These are phyloP conservation scores for Penaeus indicus DNA, from an alignment of 1,140 invertebrate genomes.

Conservation along the genomic window DNA sequence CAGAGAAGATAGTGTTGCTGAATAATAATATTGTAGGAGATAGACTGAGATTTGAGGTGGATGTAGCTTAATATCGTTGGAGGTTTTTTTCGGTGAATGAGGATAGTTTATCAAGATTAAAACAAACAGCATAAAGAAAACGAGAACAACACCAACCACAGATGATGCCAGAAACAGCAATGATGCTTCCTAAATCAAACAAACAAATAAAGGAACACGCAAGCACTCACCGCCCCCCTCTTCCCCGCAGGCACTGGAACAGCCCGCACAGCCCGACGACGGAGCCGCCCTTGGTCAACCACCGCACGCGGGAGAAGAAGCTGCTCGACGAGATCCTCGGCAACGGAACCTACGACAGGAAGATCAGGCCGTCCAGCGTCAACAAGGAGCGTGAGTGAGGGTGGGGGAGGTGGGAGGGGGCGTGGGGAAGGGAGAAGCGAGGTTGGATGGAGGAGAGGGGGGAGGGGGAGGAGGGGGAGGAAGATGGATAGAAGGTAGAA, in stretches of 20 bases:
- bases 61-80: too few relatives aligned
- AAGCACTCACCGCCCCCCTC: neutral
- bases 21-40: too few relatives aligned
- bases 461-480: neutral
- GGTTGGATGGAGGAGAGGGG: neutral
- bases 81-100: too few relatives aligned
- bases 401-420: neutral
- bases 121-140: too few relatives aligned
- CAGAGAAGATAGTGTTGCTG: too few relatives aligned
- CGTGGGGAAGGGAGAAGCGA: neutral
- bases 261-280: neutral
- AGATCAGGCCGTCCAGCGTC: constrained; percentile 90
- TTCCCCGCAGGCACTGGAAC: constrained; percentile 7
- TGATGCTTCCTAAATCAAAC: too few relatives aligned
- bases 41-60: too few relatives aligned
- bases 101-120: too few relatives aligned
- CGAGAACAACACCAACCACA: too few relatives aligned
- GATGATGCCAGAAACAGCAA: too few relatives aligned
- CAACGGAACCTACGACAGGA: constrained; percentile 88
- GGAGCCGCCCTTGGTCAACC: constrained; percentile 74
- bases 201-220: neutral
- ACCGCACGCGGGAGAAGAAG: constrained; percentile 92
- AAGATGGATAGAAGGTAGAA: too few relatives aligned
- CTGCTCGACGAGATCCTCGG: constrained; percentile 93
- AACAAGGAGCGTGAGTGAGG: constrained; percentile 85